Evolutionary conservation across 2,113 vertebrate species (phyloP).

Genomic region (Ophthalmolycus amberensis): DNA sequence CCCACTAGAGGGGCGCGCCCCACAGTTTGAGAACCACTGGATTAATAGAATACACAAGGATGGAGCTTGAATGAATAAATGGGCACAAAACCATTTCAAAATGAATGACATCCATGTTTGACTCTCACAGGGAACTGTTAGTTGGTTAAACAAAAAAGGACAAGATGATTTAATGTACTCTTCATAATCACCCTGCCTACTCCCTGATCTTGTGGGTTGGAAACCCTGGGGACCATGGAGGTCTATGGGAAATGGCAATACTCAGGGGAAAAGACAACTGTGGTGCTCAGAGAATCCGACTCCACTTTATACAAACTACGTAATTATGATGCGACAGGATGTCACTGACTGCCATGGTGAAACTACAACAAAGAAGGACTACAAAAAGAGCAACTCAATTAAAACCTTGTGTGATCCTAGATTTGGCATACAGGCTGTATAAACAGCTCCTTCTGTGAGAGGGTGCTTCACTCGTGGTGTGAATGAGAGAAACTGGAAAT

Average conservation of each 20-base stretch:
- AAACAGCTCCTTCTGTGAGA: too few relatives aligned
- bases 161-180: conserved; percentile 7
- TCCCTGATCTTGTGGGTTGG: conserved; percentile 65
- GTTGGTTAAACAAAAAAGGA: conserved; percentile 6
- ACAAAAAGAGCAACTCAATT: too few relatives aligned
- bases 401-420: too few relatives aligned
- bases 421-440: too few relatives aligned
- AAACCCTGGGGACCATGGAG: conserved; percentile 60
- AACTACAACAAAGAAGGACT: background rate
- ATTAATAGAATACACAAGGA: conserved; percentile 49
- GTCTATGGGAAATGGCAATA: conserved; percentile 83
- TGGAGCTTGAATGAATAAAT: conserved; percentile 5
- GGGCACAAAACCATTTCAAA: conserved; percentile 8
- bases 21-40: background rate
- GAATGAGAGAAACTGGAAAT: too few relatives aligned
- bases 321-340: background rate
- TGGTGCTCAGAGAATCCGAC: too few relatives aligned
- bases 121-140: conserved; percentile 4
- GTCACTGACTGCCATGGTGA: background rate
- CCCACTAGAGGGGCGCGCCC: too few relatives aligned
- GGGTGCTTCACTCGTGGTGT: too few relatives aligned
- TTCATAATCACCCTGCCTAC: conserved; percentile 36
- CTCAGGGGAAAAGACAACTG: conserved; percentile 59
- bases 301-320: background rate
- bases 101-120: conserved; percentile 12